A percentile compares a stretch with the other conserved stretches of the same genome.
phyloP scores from a whole-genome alignment of 2,888 invertebrate genomes.

The Limnephilus lunatus region DNA sequence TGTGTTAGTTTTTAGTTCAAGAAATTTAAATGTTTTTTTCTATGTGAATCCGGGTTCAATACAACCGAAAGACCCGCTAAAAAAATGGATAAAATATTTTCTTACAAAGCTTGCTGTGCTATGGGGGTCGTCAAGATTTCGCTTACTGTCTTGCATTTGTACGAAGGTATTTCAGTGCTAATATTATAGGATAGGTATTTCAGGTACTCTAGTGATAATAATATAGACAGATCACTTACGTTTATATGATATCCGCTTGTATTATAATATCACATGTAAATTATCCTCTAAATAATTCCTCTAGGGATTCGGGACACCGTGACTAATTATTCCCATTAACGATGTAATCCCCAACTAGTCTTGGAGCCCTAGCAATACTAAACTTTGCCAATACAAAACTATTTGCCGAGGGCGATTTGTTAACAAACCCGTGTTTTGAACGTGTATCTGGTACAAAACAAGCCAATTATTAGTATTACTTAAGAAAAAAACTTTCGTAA shows the following conservation, averaged over 20 bases:
- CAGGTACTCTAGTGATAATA: no score
- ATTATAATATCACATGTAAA: not conserved
- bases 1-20: no score
- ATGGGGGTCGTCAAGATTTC: no score
- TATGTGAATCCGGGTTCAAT: no score
- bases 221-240: not conserved
- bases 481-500: not conserved
- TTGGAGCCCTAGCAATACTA: constrained; percentile 37
- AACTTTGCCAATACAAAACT: constrained; percentile 57
- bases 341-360: constrained; percentile 37
- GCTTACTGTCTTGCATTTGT: no score
- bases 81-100: no score
- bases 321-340: constrained; percentile 49
- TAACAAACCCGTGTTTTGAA: constrained; percentile 7
- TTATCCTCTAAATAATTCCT: not conserved
- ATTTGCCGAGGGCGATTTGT: constrained; percentile 41
- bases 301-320: constrained; percentile 22
- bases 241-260: not conserved
- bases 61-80: no score
- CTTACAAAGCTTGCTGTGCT: no score
- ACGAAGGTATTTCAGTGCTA: no score
- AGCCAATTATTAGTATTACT: not conserved
- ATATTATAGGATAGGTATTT: not conserved
- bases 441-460: not conserved
- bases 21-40: no score